Percentiles rank a stretch among this genome's conserved stretches.
Conservation (phyloP, 2,113 vertebrate species). For the Notechis scutatus region DNA sequence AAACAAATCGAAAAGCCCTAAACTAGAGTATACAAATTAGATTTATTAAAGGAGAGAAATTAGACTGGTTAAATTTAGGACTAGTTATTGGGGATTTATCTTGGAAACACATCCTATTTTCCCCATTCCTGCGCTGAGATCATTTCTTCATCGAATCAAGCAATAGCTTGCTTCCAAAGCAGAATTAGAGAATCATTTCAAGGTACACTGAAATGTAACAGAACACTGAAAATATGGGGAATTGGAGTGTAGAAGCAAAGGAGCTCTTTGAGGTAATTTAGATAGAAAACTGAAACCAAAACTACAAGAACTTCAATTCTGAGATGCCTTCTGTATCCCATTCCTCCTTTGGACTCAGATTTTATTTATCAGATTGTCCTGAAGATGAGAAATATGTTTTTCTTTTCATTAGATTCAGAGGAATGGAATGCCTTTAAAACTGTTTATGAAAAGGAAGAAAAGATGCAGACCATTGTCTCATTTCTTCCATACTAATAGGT, state of each 20-base stretch:
- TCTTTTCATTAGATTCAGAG: neutral
- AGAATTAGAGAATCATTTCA: neutral
- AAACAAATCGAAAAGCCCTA: neutral
- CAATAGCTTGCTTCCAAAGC: neutral
- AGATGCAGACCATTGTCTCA: neutral
- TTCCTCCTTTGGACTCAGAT: neutral
- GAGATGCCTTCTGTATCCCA: neutral
- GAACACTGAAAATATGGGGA: neutral
- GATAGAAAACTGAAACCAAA: neutral
- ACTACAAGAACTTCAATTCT: neutral
- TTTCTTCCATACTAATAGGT: neutral
- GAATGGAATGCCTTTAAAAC: neutral
- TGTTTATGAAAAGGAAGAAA: neutral
- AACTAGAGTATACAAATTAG: neutral
- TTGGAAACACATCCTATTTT: neutral
- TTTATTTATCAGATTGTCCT: neutral
- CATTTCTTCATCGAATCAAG: neutral
- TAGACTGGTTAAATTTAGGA: neutral
- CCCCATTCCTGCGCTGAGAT: neutral
- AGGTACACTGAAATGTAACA: neutral
- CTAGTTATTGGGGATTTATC: neutral
- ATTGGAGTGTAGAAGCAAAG: neutral
- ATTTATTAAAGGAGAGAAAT: neutral
- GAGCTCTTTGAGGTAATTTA: neutral
- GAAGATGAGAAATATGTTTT: neutral